Base-by-base conservation (phyloP, 1,140 invertebrate genomes). In the Drosophila grimshawi region DNA sequence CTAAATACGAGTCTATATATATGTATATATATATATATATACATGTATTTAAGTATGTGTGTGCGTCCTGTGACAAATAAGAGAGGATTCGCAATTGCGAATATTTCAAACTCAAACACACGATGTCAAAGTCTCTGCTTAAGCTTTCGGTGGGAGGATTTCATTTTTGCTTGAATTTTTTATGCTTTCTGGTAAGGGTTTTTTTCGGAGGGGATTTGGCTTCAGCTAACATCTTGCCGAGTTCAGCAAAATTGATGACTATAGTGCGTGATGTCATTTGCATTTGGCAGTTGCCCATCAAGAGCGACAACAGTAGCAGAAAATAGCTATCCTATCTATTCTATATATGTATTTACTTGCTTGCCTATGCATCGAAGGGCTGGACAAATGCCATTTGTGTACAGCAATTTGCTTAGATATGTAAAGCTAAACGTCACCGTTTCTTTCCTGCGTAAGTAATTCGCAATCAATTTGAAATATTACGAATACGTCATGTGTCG, bases 191-290 rank as follows among this genome's bases (percentile, higher is more conserved):
- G 53, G 27, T 27, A 69, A 55, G 65, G 39, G 33, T 7, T 19
- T 52, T 35, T 46, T 65, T 51, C 37, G 32, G 3, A 37, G 6
- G 4, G 80, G 83, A 89, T 88, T 88, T 89, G 85, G 72, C 52
- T 67, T 66, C 57, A 76, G 82, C 69, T 33, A 41, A 52, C 64
- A 37, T 33, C 55, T 8, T 10, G 37, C 37, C 35, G 51, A 60
- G 41, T 63, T 70, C 61, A 60, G 53, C 68, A 61, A 86, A 89
- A 89, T 89, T 89, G 85, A 89, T 89, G 85, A 89, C 78, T 89
- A 81, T 89, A 89, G 85, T 89, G 85, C 85, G 85, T 89, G 85
- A 85, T 89, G 85, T 85, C 86, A 89, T 89, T 89, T 85, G 81
- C 78, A 76, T 19, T 19, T 85, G 86, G 89, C 85, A 88, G 85